Evolutionary conservation across 2,888 invertebrate genomes (phyloP).

Genomic region (Coelinius sp.): DNA sequence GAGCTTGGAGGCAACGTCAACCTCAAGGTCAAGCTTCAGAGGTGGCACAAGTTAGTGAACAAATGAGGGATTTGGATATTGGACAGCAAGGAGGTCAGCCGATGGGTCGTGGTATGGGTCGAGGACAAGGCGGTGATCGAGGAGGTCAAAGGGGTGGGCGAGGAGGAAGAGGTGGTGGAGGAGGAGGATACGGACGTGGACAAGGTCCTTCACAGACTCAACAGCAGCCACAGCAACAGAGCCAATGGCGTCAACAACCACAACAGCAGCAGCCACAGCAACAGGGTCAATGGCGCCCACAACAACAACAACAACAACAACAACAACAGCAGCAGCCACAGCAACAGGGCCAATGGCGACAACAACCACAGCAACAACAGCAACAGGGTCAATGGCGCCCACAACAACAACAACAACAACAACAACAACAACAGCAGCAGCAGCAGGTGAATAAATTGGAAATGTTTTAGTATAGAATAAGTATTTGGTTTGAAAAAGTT

Average conservation of each 20-base stretch:
- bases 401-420: too few relatives aligned
- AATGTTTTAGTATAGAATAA: too few relatives aligned
- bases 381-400: slow-evolving; percentile 16
- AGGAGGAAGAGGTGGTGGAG: not conserved
- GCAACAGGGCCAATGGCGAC: slow-evolving; percentile 12
- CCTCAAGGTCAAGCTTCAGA: slow-evolving; percentile 7
- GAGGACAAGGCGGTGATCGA: not conserved
- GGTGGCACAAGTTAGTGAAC: not conserved
- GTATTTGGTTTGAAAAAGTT: too few relatives aligned
- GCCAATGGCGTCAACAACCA: slow-evolving; percentile 9
- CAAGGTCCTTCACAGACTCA: not conserved
- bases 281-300: not conserved
- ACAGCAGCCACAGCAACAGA: not conserved
- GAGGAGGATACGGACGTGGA: not conserved
- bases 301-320: too few relatives aligned
- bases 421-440: too few relatives aligned
- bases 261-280: not conserved
- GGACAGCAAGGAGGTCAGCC: not conserved
- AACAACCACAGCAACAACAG: slow-evolving; percentile 20
- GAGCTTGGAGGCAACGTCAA: slow-evolving; percentile 12
- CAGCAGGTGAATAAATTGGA: too few relatives aligned
- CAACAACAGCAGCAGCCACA: too few relatives aligned
- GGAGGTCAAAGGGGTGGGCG: not conserved
- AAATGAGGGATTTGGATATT: slow-evolving; percentile 11
- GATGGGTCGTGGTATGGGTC: not conserved